Base-by-base conservation (phyloP, 1,140 invertebrate genomes). In the Patella vulgata region DNA sequence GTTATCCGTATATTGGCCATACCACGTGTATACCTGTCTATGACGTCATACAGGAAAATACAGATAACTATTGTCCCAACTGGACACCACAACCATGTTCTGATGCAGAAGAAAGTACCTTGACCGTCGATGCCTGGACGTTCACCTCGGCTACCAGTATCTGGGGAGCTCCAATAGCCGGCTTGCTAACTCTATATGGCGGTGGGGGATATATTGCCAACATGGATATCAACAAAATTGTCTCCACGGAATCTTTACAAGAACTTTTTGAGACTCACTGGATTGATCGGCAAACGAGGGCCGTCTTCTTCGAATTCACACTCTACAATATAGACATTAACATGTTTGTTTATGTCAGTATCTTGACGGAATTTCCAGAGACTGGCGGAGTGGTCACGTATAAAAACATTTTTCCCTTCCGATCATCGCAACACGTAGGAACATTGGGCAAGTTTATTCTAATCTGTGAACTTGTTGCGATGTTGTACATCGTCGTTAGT, bases 261-360 rank as follows among this genome's bases (percentile, higher is more conserved):
- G 67, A 77, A 46, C 66, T 88, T 6, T 54, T 81, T 33, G 56
- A 63, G 5, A 59, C 67, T 33, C 61, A 55, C 30, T 88, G 87
- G 87, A 80, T 87, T 12, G 86, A 88, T 63, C 55, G 78, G 39
- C 58, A 78, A 14, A 87, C 87, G 1, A 69, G 87, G 66, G 86
- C 85, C 5, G 76, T 88, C 11, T 81, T 88, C 55, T 66, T 86
- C 4, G 87, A 88, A 59, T 86, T 86, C 63, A 85, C 86, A 5
- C 73, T 86, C 1, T 88, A 87, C 63, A 88, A 87, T 73, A 82
- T 85, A 5, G 73, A 72, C 48, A 63, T 66, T 1, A 75, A 79
- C 40, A 27, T 76, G 30, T 76, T 80, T 51, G 44, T 58, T 8
- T 70, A 69, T 31, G 52, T 60, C 14, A 59, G 59, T 8, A 65